phyloP scores from a whole-genome alignment of 2,797 vertebrate genomes.

The Xerus rutilus region DNA sequence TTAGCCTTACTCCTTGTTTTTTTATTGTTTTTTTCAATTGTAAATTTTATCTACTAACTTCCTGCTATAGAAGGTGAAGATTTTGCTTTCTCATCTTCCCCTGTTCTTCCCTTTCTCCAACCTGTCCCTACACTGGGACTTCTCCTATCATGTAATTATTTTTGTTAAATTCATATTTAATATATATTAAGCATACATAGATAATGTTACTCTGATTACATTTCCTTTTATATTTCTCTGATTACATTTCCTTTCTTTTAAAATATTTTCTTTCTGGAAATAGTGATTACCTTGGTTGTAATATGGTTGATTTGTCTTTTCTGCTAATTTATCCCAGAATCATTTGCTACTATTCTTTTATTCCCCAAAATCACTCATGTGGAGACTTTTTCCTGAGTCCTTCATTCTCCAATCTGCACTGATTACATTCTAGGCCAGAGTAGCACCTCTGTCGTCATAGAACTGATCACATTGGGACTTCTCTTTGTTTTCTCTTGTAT shows the following conservation, averaged over 20 bases:
- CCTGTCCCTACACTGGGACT: background rate
- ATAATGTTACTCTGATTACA: background rate
- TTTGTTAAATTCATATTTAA: conserved; percentile 25
- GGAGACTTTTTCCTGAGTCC: background rate
- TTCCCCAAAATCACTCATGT: background rate
- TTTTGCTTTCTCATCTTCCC: background rate
- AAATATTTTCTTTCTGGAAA: conserved; percentile 34
- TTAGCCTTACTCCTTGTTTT: background rate
- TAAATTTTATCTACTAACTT: background rate
- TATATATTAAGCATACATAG: background rate
- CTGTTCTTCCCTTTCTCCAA: background rate
- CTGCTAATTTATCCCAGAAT: background rate
- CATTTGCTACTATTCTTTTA: background rate
- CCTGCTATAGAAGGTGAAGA: background rate
- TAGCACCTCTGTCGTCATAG: background rate
- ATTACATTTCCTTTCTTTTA: conserved; percentile 27
- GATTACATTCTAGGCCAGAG: background rate
- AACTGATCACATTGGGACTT: background rate
- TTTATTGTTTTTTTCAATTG: background rate
- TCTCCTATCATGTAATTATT: background rate
- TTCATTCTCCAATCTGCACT: background rate
- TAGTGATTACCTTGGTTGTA: conserved; percentile 23
- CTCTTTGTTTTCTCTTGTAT: background rate
- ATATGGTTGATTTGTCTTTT: background rate
- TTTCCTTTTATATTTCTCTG: background rate